Evolutionary conservation across 2,113 vertebrate species (phyloP).

Genomic region (Ochotona curzoniae): DNA sequence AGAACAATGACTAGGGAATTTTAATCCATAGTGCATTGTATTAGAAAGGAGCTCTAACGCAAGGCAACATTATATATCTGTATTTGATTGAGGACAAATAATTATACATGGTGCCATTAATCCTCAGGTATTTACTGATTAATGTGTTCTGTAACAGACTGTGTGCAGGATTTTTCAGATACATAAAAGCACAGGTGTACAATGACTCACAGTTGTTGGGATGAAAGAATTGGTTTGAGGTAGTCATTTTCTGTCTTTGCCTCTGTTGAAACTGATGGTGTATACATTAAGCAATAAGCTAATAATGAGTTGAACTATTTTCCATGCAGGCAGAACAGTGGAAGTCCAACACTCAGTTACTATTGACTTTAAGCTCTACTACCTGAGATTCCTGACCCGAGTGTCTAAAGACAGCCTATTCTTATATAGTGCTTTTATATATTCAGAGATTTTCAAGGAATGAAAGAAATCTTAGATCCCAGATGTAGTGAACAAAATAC

Average conservation of each 20-base stretch:
- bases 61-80: not conserved
- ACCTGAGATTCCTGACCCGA: not conserved
- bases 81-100: not conserved
- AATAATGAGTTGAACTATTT: not conserved
- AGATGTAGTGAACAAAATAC: slow-evolving; percentile 33
- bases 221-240: not conserved
- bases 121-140: not conserved
- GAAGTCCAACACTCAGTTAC: not conserved
- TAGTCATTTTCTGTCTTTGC: not conserved
- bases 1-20: not conserved
- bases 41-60: not conserved
- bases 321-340: not conserved
- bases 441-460: not conserved
- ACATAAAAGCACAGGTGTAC: not conserved
- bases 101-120: not conserved
- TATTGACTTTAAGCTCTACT: not conserved
- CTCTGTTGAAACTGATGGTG: not conserved
- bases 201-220: not conserved
- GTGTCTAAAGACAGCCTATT: not conserved
- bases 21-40: not conserved
- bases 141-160: not conserved
- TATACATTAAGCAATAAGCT: not conserved
- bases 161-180: not conserved
- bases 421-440: not conserved
- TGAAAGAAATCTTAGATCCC: not conserved